Evolutionary conservation across 2,888 invertebrate species (phyloP), one percentile per base, ranked within the genome.

Genomic region (Pegoplata infirma): DNA sequence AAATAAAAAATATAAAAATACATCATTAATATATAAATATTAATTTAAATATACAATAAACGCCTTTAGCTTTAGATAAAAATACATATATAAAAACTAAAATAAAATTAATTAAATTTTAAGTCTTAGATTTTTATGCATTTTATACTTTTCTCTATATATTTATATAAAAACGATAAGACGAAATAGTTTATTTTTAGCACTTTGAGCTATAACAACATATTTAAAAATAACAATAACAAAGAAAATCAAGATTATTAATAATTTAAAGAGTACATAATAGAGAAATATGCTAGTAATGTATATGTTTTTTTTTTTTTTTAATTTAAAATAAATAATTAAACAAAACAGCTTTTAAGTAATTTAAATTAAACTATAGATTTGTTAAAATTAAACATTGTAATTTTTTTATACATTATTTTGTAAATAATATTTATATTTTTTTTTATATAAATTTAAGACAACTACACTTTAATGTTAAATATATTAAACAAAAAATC

Each of bases 21-120:
- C 81, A 56, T 53, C 28, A 56, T 72, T n/a, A n/a, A 84, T 82
- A 84, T 84, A 85, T 83, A 84, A 84, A 85, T 84, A 82, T n/a
- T n/a, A n/a, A n/a, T n/a, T n/a, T n/a, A 84, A 84, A 83, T 46
- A 64, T 63, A 61, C 46, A 72, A n/a, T 61, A 69, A 55, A 74
- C 58, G 51, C 56, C 59, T 73, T 23, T 68, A 77, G 44, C 63
- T 63, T 63, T 69, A 78, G 58, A 36, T 17, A 71, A 85, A 84
- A 84, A 82, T 82, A 83, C 83, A 80, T 80, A 79, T 81, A 82
- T 25, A 72, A 58, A 40, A 46, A 32, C 56, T 32, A 84, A 79
- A 76, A 64, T 7, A 58, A 71, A 63, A 79, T 55, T 56, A 28
- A 58, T 67, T 63, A 44, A 58, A 73, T 40, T 66, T 28, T 80